Evolutionary conservation across 1,140 invertebrate genomes (phyloP).

Genomic region (Ganaspis sp.): DNA sequence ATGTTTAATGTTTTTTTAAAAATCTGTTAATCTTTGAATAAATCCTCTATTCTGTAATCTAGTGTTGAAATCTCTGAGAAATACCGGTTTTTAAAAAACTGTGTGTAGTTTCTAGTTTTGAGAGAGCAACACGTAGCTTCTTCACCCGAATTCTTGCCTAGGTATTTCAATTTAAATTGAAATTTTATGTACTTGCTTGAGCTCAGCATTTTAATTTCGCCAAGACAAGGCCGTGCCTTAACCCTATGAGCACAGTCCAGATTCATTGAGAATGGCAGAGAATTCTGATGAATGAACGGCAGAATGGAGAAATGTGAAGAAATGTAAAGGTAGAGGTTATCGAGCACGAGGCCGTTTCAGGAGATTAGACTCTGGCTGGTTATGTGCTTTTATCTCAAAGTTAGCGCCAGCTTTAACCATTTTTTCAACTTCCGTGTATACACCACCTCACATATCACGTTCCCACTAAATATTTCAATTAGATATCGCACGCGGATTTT

Average conservation of each 20-base stretch:
- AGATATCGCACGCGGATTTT: neutral
- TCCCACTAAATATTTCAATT: slow-evolving; percentile 1
- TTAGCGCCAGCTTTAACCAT: slow-evolving; percentile 19
- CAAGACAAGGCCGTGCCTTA: neutral
- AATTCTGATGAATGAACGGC: slow-evolving; percentile 14
- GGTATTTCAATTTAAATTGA: neutral
- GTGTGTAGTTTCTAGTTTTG: neutral
- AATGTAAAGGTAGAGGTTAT: slow-evolving; percentile 27
- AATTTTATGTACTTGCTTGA: slow-evolving; percentile 4
- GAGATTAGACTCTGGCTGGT: neutral
- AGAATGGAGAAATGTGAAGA: slow-evolving; percentile 17
- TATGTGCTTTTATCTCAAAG: slow-evolving; percentile 14
- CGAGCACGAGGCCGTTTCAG: slow-evolving; percentile 8
- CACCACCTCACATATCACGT: neutral
- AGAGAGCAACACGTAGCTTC: neutral
- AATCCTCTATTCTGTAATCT: neutral
- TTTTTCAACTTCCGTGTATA: neutral
- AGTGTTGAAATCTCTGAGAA: neutral
- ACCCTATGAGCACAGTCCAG: neutral
- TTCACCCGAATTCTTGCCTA: slow-evolving; percentile 14
- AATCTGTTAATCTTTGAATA: neutral
- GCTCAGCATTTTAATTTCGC: neutral
- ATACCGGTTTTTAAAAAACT: slow-evolving; percentile 17
- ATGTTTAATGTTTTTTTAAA: neutral
- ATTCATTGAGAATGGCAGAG: slow-evolving; percentile 9